phyloP scores from a whole-genome alignment of 2,888 invertebrate species.

The Cerastoderma edule region DNA sequence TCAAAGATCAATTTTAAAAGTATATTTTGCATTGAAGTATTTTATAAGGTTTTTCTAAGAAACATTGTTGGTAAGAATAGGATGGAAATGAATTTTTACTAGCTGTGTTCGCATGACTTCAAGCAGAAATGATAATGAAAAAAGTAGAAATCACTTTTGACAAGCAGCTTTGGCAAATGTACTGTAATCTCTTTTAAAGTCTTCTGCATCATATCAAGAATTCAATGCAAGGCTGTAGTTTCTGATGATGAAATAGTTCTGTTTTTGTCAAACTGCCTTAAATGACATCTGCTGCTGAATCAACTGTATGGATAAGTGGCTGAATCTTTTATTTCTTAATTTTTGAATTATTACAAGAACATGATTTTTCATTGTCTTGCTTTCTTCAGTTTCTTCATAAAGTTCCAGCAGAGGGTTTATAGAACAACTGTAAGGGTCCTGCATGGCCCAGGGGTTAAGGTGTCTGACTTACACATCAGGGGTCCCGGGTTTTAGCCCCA shows the following conservation, averaged over 20 bases:
- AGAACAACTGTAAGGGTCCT: too few species aligned
- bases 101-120: background rate
- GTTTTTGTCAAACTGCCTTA: constrained; percentile 2
- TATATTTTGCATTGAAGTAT: too few species aligned
- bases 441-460: too few species aligned
- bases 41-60: background rate
- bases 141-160: background rate
- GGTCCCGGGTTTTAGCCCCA: too few species aligned
- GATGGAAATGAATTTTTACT: background rate
- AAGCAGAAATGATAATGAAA: background rate
- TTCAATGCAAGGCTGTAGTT: background rate
- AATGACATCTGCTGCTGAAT: constrained; percentile 6
- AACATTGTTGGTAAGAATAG: background rate
- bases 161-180: background rate
- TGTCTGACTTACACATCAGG: too few species aligned
- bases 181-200: background rate
- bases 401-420: too few species aligned
- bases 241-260: background rate
- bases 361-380: too few species aligned
- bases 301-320: too few species aligned
- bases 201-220: background rate
- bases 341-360: too few species aligned
- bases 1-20: too few species aligned
- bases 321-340: too few species aligned
- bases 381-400: too few species aligned